Evolutionary conservation across 2,113 vertebrate species (phyloP).

Genomic region (Equus przewalskii): DNA sequence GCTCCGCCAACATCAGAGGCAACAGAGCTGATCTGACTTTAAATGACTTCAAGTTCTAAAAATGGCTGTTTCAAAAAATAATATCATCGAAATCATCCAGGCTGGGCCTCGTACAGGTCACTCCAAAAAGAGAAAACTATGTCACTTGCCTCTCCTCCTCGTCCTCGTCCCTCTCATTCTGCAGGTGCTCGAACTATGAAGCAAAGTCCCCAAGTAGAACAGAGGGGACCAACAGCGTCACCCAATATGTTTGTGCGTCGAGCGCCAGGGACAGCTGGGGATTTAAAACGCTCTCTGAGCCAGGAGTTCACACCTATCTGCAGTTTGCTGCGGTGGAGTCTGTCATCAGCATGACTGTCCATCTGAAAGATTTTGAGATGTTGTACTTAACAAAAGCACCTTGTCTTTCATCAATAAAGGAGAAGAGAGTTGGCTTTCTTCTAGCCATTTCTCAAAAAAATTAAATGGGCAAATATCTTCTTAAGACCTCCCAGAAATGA

Average conservation of each 20-base stretch:
- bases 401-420: slow-evolving; percentile 38
- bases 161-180: not conserved
- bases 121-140: slow-evolving; percentile 28
- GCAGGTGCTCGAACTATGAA: not conserved
- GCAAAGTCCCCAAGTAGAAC: slow-evolving; percentile 72
- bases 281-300: slow-evolving; percentile 68
- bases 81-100: not conserved
- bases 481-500: not conserved
- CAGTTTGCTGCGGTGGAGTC: slow-evolving; percentile 66
- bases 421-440: slow-evolving; percentile 11
- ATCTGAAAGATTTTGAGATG: slow-evolving; percentile 35
- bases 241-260: slow-evolving; percentile 75
- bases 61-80: not conserved
- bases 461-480: not conserved
- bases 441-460: not conserved
- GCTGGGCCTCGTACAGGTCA: accelerated
- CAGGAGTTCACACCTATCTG: slow-evolving; percentile 74
- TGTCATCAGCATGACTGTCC: slow-evolving; percentile 62
- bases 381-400: slow-evolving; percentile 54
- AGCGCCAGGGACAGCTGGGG: slow-evolving; percentile 26
- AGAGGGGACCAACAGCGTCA: slow-evolving; percentile 46
- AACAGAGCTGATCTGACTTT: not conserved
- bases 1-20: not conserved
- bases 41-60: not conserved
- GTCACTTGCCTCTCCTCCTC: not conserved